These are phyloP conservation scores for Cynopterus brachyotis DNA, from an alignment of 2,113 vertebrate genomes.

Conservation along the genomic window DNA sequence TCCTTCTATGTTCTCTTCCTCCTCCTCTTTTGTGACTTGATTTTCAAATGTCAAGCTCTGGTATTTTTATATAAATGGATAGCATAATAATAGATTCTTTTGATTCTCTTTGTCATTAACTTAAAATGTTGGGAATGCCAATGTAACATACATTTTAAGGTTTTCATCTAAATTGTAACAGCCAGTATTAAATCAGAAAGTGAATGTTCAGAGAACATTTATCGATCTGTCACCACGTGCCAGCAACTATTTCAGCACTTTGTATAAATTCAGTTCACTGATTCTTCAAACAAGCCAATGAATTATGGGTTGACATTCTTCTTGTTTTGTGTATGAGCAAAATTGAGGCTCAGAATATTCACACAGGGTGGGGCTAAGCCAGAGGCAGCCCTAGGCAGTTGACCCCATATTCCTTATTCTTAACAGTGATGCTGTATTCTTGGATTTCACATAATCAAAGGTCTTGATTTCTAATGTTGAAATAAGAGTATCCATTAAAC, in stretches of 20 bases:
- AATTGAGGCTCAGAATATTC: not conserved
- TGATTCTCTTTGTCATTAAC: not conserved
- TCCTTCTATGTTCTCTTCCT: not conserved
- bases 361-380: accelerated
- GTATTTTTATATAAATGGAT: not conserved
- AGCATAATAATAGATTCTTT: not conserved
- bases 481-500: not conserved
- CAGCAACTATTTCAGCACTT: not conserved
- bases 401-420: not conserved
- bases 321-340: not conserved
- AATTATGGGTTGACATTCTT: not conserved
- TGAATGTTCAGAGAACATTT: not conserved
- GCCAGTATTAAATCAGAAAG: conserved; percentile 31
- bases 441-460: not conserved
- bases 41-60: not conserved
- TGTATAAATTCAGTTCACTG: not conserved
- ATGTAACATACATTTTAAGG: not conserved
- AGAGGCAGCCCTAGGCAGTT: not conserved
- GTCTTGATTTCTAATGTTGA: not conserved
- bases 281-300: not conserved
- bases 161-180: conserved; percentile 42
- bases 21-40: not conserved
- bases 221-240: not conserved
- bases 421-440: not conserved
- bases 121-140: conserved; percentile 9